Base-by-base conservation (phyloP, 2,113 vertebrate genomes). In the Helogale parvula region DNA sequence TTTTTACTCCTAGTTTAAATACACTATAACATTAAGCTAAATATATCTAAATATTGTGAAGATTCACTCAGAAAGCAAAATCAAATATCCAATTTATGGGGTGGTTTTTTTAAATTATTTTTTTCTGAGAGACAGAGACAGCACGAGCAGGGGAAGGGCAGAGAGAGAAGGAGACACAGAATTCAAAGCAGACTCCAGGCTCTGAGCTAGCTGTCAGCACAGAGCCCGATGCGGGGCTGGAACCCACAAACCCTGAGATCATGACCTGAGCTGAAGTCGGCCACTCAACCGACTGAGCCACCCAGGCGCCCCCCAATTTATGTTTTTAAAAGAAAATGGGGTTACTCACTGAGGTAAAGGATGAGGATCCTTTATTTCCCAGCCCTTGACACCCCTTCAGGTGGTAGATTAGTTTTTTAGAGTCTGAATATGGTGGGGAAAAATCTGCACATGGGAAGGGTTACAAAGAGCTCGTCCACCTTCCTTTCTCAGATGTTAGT, bases 311-410 rank as follows among this genome's bases (percentile, higher is more conserved):
- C n/a, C n/a, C 15, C 23, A 60, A 63, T 79, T 38, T 72, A 41
- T 25, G 54, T 21, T 82, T 94, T 71, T 79, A 88, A 90, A 25
- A 52, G 66, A 84, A 88, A 90, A 94, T 31, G 72, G 35, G 41
- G 79, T 79, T 97, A 94, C 93, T 97, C 79, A 57, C 92, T 52
- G 93, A 97, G 71, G 71, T 69, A 54, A 87, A 95, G 45, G 90
- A 52, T 85, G 38, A 97, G 84, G 88, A 33, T 80, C 87, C 95
- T 95, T 93, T 80, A 77, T 2, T 68, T 60, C 89, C 60, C 94
- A 95, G 90, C 81, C 94, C 77, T 41, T 16, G 54, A 81, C 52
- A 77, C 81, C 95, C 90, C 77, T 74, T 52, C 35, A n/a, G 71
- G n/a, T 31, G 79, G 93, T 3, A 77, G 80, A 8, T 57, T 84